phyloP scores from a whole-genome alignment of 2,113 vertebrate genomes.

The Sprattus sprattus region DNA sequence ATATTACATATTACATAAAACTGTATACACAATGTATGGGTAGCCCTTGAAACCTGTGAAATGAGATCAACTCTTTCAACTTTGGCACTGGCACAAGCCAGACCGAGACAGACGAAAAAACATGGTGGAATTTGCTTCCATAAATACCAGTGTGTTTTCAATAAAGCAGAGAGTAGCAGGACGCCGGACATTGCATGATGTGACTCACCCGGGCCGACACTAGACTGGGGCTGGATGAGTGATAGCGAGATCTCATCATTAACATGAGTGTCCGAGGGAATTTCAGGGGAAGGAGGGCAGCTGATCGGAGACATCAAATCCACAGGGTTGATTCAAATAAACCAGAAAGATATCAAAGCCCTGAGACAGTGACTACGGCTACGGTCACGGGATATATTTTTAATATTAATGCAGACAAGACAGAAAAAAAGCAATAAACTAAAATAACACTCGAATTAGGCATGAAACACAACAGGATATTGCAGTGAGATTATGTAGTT shows the following conservation, averaged over 20 bases:
- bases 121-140: not conserved
- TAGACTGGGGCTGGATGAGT: not conserved
- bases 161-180: not conserved
- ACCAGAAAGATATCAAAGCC: constrained; percentile 80
- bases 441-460: constrained; percentile 87
- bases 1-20: too few relatives aligned
- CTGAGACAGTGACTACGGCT: constrained; percentile 78
- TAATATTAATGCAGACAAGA: constrained; percentile 89
- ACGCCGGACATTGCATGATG: not conserved
- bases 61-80: not conserved
- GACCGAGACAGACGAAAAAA: not conserved
- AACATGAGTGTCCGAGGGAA: constrained; percentile 43
- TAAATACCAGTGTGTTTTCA: constrained; percentile 16
- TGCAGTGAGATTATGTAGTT: constrained; percentile 93
- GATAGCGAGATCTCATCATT: not conserved
- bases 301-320: constrained; percentile 81
- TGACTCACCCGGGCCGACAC: not conserved
- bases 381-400: constrained; percentile 86
- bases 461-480: constrained; percentile 99
- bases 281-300: constrained; percentile 62
- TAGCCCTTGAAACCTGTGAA: not conserved
- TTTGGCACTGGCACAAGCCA: not conserved
- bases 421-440: constrained; percentile 90
- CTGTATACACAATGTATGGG: not conserved
- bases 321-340: constrained; percentile 74